phyloP scores from a whole-genome alignment of 2,888 invertebrate genomes.

The Lydus trimaculatus region DNA sequence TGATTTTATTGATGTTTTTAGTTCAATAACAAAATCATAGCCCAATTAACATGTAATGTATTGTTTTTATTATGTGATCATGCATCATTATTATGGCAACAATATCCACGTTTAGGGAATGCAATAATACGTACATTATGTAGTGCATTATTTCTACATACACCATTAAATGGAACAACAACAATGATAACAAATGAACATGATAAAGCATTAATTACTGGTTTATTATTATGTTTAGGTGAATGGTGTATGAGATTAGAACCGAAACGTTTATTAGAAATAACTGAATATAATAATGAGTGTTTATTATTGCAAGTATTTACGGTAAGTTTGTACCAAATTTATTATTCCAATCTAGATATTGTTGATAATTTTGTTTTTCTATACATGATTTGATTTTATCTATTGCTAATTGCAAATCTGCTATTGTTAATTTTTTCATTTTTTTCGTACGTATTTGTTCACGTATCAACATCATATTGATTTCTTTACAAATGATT shows the following conservation, averaged over 20 bases:
- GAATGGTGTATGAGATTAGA: slow-evolving; percentile 94
- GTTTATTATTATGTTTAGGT: slow-evolving; percentile 86
- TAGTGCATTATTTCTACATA: slow-evolving; percentile 60
- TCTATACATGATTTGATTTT: slow-evolving; percentile 69
- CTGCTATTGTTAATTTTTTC: slow-evolving; percentile 51
- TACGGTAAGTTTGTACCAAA: slow-evolving; percentile 69
- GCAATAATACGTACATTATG: slow-evolving; percentile 67
- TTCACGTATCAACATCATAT: slow-evolving; percentile 79
- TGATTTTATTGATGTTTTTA: slow-evolving; percentile 63
- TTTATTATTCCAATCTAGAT: slow-evolving; percentile 70
- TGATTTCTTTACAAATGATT: slow-evolving; percentile 86
- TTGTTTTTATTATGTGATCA: slow-evolving; percentile 81
- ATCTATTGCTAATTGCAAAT: slow-evolving; percentile 64
- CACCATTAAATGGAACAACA: slow-evolving; percentile 61
- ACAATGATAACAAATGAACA: slow-evolving; percentile 64
- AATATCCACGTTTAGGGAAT: slow-evolving; percentile 72
- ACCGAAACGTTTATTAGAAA: slow-evolving; percentile 67
- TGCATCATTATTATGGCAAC: slow-evolving; percentile 72
- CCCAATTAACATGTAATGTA: slow-evolving; percentile 85
- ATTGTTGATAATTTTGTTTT: slow-evolving; percentile 63
- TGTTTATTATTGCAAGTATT: slow-evolving; percentile 73
- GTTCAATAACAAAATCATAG: slow-evolving; percentile 82
- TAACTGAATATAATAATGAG: slow-evolving; percentile 60
- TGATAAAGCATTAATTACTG: slow-evolving; percentile 78
- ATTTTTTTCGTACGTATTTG: slow-evolving; percentile 36